Evolutionary conservation across 2,888 invertebrate species (phyloP).

Genomic region (Chydorus sphaericus): DNA sequence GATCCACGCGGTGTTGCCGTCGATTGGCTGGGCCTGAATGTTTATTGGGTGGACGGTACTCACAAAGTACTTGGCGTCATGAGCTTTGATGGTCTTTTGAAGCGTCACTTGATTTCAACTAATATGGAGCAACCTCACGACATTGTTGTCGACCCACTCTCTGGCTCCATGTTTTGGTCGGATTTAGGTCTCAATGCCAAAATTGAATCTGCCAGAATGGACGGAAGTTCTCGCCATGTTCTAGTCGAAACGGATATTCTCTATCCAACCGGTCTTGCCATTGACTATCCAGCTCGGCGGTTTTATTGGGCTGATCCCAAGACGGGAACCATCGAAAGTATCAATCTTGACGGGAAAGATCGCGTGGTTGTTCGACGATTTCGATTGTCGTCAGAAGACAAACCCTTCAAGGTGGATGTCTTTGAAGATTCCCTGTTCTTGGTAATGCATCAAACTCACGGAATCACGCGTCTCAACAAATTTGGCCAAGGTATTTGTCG

Average conservation of each 20-base stretch:
- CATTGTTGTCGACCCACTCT: constrained; percentile 48
- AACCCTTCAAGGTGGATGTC: constrained; percentile 54
- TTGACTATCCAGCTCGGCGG: constrained; percentile 55
- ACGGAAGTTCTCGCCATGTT: constrained; percentile 42
- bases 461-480: constrained; percentile 47
- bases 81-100: constrained; percentile 41
- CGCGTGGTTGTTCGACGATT: constrained; percentile 44
- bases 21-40: constrained; percentile 49
- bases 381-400: constrained; percentile 35
- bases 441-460: constrained; percentile 45
- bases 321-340: constrained; percentile 51
- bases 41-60: constrained; percentile 50
- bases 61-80: constrained; percentile 33
- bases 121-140: constrained; percentile 49
- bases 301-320: constrained; percentile 78
- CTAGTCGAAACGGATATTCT: constrained; percentile 42
- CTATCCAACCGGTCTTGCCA: constrained; percentile 59
- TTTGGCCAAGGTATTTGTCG: constrained; percentile 37
- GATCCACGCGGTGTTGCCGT: constrained; percentile 59
- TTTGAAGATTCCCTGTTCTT: constrained; percentile 56
- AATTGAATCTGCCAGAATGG: constrained; percentile 48
- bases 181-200: constrained; percentile 48
- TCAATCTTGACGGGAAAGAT: constrained; percentile 45
- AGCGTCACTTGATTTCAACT: constrained; percentile 37
- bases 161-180: constrained; percentile 56